Evolutionary conservation across 2,888 invertebrate genomes (phyloP), one percentile per base, ranked within the genome.

Genomic region (Labia minor): DNA sequence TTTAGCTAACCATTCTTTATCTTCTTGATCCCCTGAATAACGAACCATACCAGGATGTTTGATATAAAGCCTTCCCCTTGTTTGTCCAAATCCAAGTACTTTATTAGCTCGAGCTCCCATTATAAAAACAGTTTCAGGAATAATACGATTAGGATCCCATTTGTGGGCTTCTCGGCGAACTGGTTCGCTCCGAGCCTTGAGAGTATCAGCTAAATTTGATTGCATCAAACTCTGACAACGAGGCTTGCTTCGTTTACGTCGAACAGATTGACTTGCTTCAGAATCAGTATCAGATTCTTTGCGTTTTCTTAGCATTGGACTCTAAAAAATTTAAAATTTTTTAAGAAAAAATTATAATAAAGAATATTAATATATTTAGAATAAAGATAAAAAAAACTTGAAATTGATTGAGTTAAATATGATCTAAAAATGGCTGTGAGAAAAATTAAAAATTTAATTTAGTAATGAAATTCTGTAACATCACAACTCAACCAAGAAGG

Each of bases 1-100:
- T 69, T 86, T 86, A 62, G 87, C 85, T 65, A 91, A 81, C 90
- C 90, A 90, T 73, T 89, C 88, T 74, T 90, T 89, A 74, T 91
- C 91, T 70, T 88, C 87, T 65, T 86, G 85, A 74, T 91, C 91
- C 2, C 89, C 89, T 19, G 87, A 86, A 76, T 90, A 91, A 74
- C 88, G 82, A 65, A 89, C 84, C 62, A 90, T 75, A 63, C 88
- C 88, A 2, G 90, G 86, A 77, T 90, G 90, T 74, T 89, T 84
- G 1, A 88, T 86, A 73, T 89, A 90, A 11, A 90, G 76, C 3
- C 89, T 81, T 0, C 90, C 89, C 70, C 89, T 80, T 0, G 89
- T 87, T 72, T 87, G 86, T 10, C 89, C 89, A 71, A 88, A 81
- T 1, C 90, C 90, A 65, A 90, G 77, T 16, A 86, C 86, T 77